Evolutionary conservation across 2,113 vertebrate genomes (phyloP).

Genomic region (Onychorhynchus coronatus): DNA sequence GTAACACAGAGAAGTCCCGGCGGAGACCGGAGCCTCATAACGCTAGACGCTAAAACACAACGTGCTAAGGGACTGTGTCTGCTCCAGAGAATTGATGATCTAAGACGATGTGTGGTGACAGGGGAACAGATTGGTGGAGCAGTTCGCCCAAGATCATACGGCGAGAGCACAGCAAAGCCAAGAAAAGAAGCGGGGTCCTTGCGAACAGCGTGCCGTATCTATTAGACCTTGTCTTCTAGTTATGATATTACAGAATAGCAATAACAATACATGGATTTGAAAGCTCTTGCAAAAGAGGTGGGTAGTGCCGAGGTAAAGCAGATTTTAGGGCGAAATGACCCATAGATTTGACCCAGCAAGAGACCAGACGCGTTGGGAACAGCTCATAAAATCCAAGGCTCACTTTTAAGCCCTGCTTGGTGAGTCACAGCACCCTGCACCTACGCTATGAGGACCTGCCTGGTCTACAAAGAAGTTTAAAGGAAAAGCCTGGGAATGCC

Average conservation of each 20-base stretch:
- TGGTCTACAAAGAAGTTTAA: background rate
- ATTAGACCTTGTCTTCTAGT: background rate
- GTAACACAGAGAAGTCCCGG: background rate
- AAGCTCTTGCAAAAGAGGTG: background rate
- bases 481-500: background rate
- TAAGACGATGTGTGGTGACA: conserved; percentile 18
- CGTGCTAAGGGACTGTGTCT: background rate
- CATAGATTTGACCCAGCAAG: background rate
- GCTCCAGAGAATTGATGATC: conserved; percentile 46
- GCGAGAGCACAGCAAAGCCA: background rate
- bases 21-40: background rate
- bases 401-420: rapidly evolving
- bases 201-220: rapidly evolving
- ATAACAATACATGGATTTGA: background rate
- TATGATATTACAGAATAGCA: background rate
- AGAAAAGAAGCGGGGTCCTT: background rate
- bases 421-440: background rate
- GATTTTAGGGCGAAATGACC: background rate
- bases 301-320: background rate
- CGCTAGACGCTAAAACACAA: background rate
- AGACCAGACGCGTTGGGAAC: rapidly evolving
- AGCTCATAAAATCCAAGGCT: background rate
- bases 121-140: conserved; percentile 37
- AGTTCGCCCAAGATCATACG: conserved; percentile 10
- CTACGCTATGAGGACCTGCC: rapidly evolving